phyloP scores from a whole-genome alignment of 2,113 vertebrate species.

The Orcinus orca region DNA sequence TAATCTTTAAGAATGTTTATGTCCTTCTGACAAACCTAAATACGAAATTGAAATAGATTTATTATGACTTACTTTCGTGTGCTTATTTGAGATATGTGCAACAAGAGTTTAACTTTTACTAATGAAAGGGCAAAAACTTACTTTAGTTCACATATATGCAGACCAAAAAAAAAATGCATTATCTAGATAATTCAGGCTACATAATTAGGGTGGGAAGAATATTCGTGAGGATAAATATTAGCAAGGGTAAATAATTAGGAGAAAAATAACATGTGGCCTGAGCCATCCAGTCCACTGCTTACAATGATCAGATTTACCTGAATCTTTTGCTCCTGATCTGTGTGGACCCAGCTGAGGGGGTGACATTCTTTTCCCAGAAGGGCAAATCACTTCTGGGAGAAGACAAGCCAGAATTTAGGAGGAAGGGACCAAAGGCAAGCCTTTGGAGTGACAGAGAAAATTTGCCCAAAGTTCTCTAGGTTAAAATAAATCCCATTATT shows the following conservation, averaged over 20 bases:
- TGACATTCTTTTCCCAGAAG: background rate
- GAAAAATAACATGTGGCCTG: background rate
- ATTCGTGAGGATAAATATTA: background rate
- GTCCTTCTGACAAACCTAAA: background rate
- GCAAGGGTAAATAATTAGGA: background rate
- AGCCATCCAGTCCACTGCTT: background rate
- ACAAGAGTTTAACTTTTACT: background rate
- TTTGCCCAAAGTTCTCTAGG: background rate
- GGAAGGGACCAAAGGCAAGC: background rate
- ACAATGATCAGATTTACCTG: background rate
- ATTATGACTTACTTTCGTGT: background rate
- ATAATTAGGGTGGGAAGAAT: background rate
- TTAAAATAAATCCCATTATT: background rate
- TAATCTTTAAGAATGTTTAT: background rate
- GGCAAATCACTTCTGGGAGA: background rate
- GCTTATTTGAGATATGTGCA: background rate
- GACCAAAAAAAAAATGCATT: background rate
- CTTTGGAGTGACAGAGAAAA: background rate
- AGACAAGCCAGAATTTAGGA: background rate
- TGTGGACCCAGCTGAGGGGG: background rate
- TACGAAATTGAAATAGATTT: conserved; percentile 4
- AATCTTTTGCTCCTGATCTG: background rate
- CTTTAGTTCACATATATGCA: background rate
- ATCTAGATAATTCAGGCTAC: background rate
- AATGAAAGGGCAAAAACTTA: background rate